Conservation (phyloP, 2,888 invertebrate genomes). For the Allolobophora icterica region DNA sequence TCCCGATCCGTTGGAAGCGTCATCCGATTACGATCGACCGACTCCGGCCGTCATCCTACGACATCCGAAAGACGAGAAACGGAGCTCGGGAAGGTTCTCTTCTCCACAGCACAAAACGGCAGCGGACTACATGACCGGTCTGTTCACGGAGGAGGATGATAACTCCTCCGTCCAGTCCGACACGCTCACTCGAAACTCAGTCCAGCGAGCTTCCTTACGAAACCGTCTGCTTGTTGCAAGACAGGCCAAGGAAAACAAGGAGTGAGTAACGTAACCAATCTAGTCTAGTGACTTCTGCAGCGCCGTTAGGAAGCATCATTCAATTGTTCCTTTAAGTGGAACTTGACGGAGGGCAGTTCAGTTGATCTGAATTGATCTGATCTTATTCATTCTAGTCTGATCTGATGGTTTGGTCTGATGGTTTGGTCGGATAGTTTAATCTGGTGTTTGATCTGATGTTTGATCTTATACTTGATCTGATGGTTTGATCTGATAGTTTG, state of each 20-base stretch:
- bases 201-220: slow-evolving; percentile 7
- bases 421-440: too few species aligned
- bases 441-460: too few species aligned
- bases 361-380: too few species aligned
- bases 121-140: slow-evolving; percentile 75
- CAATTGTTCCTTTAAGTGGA: too few species aligned
- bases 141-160: slow-evolving; percentile 68
- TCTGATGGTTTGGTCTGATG: too few species aligned
- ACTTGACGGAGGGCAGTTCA: too few species aligned
- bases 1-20: background rate
- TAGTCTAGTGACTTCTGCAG: too few species aligned
- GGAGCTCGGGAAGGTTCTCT: slow-evolving; percentile 64
- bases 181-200: background rate
- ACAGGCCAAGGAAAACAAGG: slow-evolving; percentile 23
- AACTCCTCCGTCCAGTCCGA: slow-evolving; percentile 13
- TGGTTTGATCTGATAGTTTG: too few species aligned
- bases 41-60: slow-evolving; percentile 57
- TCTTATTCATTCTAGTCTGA: too few species aligned
- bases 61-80: slow-evolving; percentile 54
- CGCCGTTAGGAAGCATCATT: too few species aligned
- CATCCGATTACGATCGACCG: slow-evolving; percentile 18
- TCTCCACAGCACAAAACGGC: slow-evolving; percentile 75
- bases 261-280: too few species aligned
- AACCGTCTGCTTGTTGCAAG: background rate
- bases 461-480: too few species aligned